A percentile compares a stretch with the other conserved stretches of the same genome.
These are phyloP conservation scores for Pitta sordida DNA, from an alignment of 2,113 vertebrate species.

Conservation along the genomic window DNA sequence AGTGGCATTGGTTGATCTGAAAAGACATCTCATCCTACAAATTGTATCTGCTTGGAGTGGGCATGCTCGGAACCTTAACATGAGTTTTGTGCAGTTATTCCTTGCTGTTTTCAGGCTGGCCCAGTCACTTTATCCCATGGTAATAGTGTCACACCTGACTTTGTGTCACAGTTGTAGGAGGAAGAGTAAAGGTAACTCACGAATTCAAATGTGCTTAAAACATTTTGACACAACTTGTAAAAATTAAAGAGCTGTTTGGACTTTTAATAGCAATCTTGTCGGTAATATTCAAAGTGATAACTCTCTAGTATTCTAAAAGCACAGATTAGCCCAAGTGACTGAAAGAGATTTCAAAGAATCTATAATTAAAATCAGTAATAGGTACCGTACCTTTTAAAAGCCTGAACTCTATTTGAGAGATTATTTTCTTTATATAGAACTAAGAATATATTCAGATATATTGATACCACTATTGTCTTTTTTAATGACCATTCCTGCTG, in stretches of 20 bases:
- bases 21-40: not conserved
- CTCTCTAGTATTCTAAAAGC: not conserved
- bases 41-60: not conserved
- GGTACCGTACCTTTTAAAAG: fast-evolving
- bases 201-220: slow-evolving; percentile 1
- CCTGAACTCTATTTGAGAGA: not conserved
- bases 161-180: not conserved
- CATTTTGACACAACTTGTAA: not conserved
- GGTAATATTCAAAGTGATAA: slow-evolving; percentile 13
- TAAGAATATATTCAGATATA: not conserved
- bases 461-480: not conserved
- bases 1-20: not conserved
- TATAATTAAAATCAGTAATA: slow-evolving; percentile 60
- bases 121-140: not conserved
- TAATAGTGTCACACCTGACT: not conserved
- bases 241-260: slow-evolving; percentile 13
- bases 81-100: not conserved
- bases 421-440: slow-evolving; percentile 4
- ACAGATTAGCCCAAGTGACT: slow-evolving; percentile 8
- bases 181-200: not conserved
- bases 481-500: not conserved
- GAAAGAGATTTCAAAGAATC: slow-evolving; percentile 47
- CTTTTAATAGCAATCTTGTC: not conserved
- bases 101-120: not conserved
- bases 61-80: not conserved